These are phyloP conservation scores for Diplolepis rosae DNA, from an alignment of 2,888 invertebrate genomes.

Conservation along the genomic window DNA sequence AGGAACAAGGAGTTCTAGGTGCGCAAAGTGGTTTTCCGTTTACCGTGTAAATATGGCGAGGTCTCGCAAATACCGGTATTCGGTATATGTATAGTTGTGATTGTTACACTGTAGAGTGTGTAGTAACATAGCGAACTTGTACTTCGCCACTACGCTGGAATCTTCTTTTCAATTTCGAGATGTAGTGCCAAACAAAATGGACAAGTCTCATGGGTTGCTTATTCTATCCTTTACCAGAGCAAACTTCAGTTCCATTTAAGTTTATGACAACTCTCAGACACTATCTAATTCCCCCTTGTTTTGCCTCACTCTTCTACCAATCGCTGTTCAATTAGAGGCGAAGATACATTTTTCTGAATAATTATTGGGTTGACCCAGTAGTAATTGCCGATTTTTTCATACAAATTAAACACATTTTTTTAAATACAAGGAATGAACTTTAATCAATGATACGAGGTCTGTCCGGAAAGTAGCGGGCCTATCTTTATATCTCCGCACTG, in stretches of 20 bases:
- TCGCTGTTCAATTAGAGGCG: background rate
- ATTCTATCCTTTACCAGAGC: background rate
- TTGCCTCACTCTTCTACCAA: background rate
- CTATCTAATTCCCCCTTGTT: background rate
- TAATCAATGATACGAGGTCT: too few species aligned
- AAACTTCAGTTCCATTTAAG: background rate
- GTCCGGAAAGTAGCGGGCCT: too few species aligned
- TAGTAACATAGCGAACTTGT: background rate
- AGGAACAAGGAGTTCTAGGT: slow-evolving; percentile 13
- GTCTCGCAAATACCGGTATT: background rate
- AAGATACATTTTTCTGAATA: background rate
- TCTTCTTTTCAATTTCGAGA: background rate
- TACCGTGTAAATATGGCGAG: slow-evolving; percentile 9
- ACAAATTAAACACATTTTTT: too few species aligned
- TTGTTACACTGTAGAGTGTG: background rate
- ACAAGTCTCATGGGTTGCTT: background rate
- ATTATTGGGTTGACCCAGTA: too few species aligned
- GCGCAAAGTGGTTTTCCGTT: slow-evolving; percentile 5
- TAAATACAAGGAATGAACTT: too few species aligned
- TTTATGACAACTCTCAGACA: background rate
- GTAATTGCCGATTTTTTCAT: too few species aligned
- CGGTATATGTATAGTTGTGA: background rate
- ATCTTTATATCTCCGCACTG: too few species aligned
- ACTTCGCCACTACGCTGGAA: background rate
- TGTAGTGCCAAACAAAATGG: background rate